Conservation (phyloP, 2,888 invertebrate genomes). For the Itoplectis maculator region DNA sequence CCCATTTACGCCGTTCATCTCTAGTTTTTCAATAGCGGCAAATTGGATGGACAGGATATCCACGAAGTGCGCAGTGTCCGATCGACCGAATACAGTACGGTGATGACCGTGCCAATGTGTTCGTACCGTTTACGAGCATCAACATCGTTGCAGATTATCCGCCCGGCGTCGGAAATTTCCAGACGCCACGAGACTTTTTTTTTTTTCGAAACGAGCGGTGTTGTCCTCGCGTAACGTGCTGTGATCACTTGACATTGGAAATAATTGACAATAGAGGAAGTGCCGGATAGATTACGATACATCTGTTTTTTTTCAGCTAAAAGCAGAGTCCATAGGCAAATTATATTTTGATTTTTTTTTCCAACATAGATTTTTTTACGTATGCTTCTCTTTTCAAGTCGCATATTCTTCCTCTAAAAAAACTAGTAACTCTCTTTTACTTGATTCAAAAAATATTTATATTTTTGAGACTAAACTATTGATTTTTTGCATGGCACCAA, state of each 20-base stretch:
- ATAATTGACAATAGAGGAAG: background rate
- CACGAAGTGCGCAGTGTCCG: background rate
- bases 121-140: background rate
- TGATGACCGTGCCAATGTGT: background rate
- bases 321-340: too few species aligned
- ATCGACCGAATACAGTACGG: constrained; percentile 4
- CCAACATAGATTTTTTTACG: too few species aligned
- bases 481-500: background rate
- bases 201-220: background rate
- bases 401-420: too few species aligned
- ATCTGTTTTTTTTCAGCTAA: background rate
- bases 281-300: background rate
- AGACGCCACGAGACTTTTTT: background rate
- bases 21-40: background rate
- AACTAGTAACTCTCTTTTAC: too few species aligned
- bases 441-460: too few species aligned
- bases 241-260: background rate
- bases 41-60: background rate
- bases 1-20: background rate
- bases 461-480: background rate
- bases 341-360: too few species aligned
- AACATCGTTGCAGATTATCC: background rate
- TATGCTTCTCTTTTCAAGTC: too few species aligned
- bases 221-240: background rate
- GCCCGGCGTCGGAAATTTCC: constrained; percentile 15